Evolutionary conservation across 2,797 vertebrate genomes (phyloP), one percentile per base, ranked within the genome.

Genomic region (Chrysocyon brachyurus): DNA sequence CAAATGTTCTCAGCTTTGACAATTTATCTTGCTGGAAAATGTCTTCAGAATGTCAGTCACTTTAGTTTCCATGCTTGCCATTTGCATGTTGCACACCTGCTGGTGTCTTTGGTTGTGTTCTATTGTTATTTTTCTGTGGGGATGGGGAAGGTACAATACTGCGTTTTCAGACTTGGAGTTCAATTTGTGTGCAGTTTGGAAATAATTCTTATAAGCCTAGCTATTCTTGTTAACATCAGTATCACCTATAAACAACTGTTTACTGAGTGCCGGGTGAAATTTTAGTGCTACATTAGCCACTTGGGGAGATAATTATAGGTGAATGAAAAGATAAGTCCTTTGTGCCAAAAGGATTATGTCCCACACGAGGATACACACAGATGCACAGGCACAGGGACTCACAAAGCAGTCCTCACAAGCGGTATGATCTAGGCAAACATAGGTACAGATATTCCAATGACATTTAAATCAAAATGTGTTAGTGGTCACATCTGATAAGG

Each of bases 1-100:
- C 98, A 97, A 92, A 96, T 94, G 97, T 98, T 97, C 98, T 98
- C 98, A 98, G 98, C 98, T 97, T 98, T 98, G 98, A 98, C 98
- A 98, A 97, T 97, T 98, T 96, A 97, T 97, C 96, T 97, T 96
- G 96, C 97, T 98, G 98, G 98, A 97, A 98, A 98, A 98, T 98
- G 97, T 97, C 97, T 97, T 98, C 88, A 64, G 98, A 98, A 98
- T 98, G 98, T 98, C 98, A 98, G 97, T 98, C 97, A 97, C 97
- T 97, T 91, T 49, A 14, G 91, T 87, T 85, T 90, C 94, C 78
- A 16, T 31, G 93, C 96, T 95, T 97, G 97, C 97, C 97, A 97
- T 97, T 97, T 97, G 97, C 98, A 97, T 96, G 97, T 52, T 52
- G 90, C 96, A 97, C 97, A 98, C 98, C 98, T 98, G 98, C 97